Evolutionary conservation across 2,888 invertebrate genomes (phyloP).

Genomic region (Sphecodes monilicornis): DNA sequence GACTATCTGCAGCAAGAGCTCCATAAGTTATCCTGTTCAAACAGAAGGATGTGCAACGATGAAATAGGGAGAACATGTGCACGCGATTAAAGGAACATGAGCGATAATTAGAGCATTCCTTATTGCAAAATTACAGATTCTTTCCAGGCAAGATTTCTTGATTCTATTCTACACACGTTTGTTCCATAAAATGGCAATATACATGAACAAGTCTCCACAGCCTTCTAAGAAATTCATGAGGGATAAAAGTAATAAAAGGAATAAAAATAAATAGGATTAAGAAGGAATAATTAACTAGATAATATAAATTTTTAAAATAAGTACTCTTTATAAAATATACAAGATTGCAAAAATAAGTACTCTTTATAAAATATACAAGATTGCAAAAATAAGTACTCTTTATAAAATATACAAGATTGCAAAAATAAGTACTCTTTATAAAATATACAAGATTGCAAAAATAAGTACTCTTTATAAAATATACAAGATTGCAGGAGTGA

Average conservation of each 20-base stretch:
- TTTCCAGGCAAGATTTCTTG: neutral
- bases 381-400: neutral
- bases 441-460: neutral
- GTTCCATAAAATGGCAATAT: neutral
- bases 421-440: neutral
- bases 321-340: neutral
- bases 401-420: neutral
- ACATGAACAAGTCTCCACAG: neutral
- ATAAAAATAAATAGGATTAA: no score
- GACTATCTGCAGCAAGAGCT: no score
- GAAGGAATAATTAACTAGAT: neutral
- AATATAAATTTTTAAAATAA: neutral
- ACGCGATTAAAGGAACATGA: no score
- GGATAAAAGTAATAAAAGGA: neutral
- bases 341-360: neutral
- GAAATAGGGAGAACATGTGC: no score
- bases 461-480: neutral
- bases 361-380: neutral
- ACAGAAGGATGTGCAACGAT: no score
- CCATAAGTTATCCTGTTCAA: no score
- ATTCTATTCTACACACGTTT: neutral
- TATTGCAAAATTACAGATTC: neutral
- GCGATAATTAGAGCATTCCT: no score
- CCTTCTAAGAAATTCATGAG: neutral
- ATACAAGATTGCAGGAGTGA: neutral